Conservation (phyloP, 2,888 invertebrate genomes). For the Protonemura montana region DNA sequence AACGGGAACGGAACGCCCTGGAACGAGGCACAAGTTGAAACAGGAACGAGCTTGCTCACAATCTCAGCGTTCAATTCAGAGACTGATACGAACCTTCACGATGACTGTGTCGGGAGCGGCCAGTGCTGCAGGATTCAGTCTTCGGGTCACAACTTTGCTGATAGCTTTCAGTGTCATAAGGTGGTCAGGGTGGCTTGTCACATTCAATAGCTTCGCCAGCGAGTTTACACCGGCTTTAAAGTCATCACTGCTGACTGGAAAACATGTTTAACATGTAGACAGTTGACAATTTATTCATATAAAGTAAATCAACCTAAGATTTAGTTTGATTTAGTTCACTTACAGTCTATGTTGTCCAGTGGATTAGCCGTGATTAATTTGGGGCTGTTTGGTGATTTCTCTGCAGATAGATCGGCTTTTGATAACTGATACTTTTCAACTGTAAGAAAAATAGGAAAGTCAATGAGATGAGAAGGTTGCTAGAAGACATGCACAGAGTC, state of each 20-base stretch:
- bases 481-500: too few species aligned
- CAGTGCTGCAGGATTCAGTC: constrained; percentile 67
- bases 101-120: constrained; percentile 64
- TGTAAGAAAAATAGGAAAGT: constrained; percentile 57
- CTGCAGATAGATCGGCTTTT: constrained; percentile 66
- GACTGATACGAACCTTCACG: constrained; percentile 56
- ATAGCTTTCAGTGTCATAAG: constrained; percentile 76
- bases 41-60: too few species aligned
- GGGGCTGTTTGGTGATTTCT: constrained; percentile 66
- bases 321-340: too few species aligned
- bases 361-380: constrained; percentile 82
- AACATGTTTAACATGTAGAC: constrained; percentile 29
- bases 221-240: constrained; percentile 84
- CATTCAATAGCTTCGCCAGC: constrained; percentile 79
- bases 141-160: constrained; percentile 67
- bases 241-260: constrained; percentile 80
- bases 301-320: too few species aligned
- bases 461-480: too few species aligned
- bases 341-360: constrained; percentile 86
- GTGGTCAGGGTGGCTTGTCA: constrained; percentile 83
- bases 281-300: too few species aligned
- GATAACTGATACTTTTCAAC: constrained; percentile 76
- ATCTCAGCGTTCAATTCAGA: too few species aligned
- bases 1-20: constrained; percentile 75
- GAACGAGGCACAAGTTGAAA: constrained; percentile 52